These are phyloP conservation scores for Puntigrus tetrazona DNA, from an alignment of 2,113 vertebrate genomes.

Conservation along the genomic window DNA sequence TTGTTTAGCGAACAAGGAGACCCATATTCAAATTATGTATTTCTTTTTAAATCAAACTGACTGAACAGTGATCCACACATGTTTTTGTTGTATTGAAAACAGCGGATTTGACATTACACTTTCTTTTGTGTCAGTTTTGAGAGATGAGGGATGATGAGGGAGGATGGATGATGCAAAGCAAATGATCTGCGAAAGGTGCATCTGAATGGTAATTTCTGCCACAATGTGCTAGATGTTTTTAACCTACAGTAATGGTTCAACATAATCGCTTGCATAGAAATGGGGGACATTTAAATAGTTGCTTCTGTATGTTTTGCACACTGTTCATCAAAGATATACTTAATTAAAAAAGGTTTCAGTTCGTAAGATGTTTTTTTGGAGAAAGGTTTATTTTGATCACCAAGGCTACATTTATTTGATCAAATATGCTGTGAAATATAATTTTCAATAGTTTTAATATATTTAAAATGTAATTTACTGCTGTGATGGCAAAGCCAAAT, in stretches of 20 bases:
- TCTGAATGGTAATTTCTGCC: not conserved
- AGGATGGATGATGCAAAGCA: not conserved
- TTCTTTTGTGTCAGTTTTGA: not conserved
- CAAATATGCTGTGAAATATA: not conserved
- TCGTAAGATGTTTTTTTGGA: not conserved
- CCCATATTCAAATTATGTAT: not conserved
- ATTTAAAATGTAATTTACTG: not conserved
- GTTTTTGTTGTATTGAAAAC: not conserved
- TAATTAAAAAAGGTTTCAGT: not conserved
- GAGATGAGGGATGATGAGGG: not conserved
- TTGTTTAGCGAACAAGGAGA: not conserved
- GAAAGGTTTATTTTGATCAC: not conserved
- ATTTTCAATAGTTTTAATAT: not conserved
- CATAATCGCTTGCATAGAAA: not conserved
- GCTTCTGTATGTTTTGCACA: not conserved
- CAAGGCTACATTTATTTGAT: not conserved
- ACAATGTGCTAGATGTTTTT: not conserved
- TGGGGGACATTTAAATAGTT: not conserved
- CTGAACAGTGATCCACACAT: too few relatives aligned
- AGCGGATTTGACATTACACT: not conserved
- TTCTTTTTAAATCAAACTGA: not conserved
- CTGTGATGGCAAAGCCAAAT: not conserved
- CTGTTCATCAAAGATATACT: not conserved
- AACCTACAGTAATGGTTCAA: not conserved
- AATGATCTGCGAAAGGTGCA: not conserved